Conservation (phyloP, 2,888 invertebrate species). For the Meteorus cinctellus region DNA sequence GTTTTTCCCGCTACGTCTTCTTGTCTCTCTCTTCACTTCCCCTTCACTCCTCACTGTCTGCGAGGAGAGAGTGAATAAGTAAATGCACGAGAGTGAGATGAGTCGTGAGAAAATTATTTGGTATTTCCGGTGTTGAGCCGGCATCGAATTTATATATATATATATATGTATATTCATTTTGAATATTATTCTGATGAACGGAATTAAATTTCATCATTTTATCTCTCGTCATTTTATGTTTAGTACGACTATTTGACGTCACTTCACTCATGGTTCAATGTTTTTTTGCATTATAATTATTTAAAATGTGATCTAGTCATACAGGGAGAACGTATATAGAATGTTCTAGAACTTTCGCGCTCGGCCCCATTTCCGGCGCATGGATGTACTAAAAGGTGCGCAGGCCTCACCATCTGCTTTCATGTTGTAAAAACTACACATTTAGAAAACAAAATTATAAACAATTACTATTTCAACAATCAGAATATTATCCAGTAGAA, state of each 20-base stretch:
- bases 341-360: conserved; percentile 68
- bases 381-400: conserved; percentile 63
- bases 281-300: conserved; percentile 6
- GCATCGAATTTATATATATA: conserved; percentile 33
- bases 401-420: conserved; percentile 55
- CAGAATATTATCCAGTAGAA: too few relatives aligned
- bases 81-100: conserved; percentile 25
- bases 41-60: background rate
- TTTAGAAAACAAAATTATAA: conserved; percentile 1
- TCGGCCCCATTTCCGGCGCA: conserved; percentile 65
- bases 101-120: conserved; percentile 54
- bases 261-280: background rate
- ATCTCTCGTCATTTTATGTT: background rate
- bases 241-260: conserved; percentile 40
- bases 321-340: conserved; percentile 49
- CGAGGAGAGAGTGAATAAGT: background rate
- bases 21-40: background rate
- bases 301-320: conserved; percentile 16
- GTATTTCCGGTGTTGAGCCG: conserved; percentile 55
- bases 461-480: too few relatives aligned
- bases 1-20: too few relatives aligned
- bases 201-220: background rate
- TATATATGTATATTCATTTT: background rate
- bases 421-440: background rate
- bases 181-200: background rate